Percentiles rank a stretch among this genome's conserved stretches.
Evolutionary conservation across 1,140 invertebrate genomes (phyloP).

Genomic region (Dolichoris vasculosae): DNA sequence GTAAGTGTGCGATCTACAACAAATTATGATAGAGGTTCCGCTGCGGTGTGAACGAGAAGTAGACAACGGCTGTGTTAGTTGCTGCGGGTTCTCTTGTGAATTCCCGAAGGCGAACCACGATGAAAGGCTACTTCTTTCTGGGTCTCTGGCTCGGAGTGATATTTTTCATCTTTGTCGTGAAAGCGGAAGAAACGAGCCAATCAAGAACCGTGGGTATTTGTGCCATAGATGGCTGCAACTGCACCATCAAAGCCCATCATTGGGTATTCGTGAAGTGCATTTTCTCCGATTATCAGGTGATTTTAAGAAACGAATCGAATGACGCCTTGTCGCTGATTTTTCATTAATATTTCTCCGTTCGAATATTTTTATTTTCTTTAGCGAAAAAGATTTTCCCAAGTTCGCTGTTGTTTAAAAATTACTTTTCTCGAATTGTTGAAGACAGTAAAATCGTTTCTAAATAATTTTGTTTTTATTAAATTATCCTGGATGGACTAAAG

Average conservation of each 20-base stretch:
- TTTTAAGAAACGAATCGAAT: background rate
- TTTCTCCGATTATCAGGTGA: constrained; percentile 77
- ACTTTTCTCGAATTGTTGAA: too few relatives aligned
- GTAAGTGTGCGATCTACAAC: background rate
- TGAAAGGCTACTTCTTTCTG: constrained; percentile 61
- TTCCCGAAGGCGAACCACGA: background rate
- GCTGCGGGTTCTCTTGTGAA: background rate
- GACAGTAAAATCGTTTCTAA: too few relatives aligned
- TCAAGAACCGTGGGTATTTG: constrained; percentile 72
- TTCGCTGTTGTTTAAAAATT: background rate
- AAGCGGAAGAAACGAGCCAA: constrained; percentile 50
- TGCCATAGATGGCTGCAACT: constrained; percentile 77
- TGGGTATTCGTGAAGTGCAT: constrained; percentile 81
- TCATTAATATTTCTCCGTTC: too few relatives aligned
- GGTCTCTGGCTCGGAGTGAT: constrained; percentile 59
- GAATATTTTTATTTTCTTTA: too few relatives aligned
- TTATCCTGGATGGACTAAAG: too few relatives aligned
- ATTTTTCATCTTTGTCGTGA: constrained; percentile 12
- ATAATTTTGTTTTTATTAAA: too few relatives aligned
- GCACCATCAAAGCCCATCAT: constrained; percentile 74
- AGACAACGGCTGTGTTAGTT: background rate
- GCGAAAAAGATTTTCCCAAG: background rate
- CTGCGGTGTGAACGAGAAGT: background rate
- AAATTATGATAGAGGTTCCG: constrained; percentile 31
- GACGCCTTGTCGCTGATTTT: too few relatives aligned